Conservation (phyloP, 64 coral and sea anemone genomes). For the Montipora cactus region DNA sequence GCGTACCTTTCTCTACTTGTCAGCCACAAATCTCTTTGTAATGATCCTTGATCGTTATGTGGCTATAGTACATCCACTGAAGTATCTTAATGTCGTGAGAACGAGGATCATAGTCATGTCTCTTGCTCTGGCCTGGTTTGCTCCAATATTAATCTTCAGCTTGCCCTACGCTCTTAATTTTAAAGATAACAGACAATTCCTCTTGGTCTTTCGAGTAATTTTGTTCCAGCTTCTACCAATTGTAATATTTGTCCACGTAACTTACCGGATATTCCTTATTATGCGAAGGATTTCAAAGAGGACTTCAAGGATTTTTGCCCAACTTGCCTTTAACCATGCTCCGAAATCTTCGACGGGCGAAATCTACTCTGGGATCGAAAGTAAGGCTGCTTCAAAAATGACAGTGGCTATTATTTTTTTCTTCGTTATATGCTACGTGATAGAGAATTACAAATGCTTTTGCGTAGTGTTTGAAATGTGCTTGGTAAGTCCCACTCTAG, state of each 20-base stretch:
- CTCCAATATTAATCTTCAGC: neutral
- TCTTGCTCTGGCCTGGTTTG: neutral
- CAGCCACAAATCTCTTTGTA: slow-evolving; percentile 38
- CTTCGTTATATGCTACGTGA: slow-evolving; percentile 20
- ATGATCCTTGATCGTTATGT: slow-evolving; percentile 50
- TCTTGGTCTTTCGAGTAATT: neutral
- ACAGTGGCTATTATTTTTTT: slow-evolving; percentile 37
- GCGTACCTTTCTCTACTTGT: slow-evolving; percentile 29
- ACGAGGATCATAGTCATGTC: neutral
- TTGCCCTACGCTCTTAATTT: neutral
- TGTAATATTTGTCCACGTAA: neutral
- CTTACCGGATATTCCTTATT: slow-evolving; percentile 17
- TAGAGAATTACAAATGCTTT: slow-evolving; percentile 44
- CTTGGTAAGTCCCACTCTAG: neutral
- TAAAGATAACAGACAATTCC: neutral
- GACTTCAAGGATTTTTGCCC: slow-evolving; percentile 33
- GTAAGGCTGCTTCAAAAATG: slow-evolving; percentile 35
- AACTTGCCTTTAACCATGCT: slow-evolving; percentile 34
- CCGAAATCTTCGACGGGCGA: neutral
- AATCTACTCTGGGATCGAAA: neutral
- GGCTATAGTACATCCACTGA: slow-evolving; percentile 27
- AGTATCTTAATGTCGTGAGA: neutral
- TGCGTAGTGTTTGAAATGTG: slow-evolving; percentile 18
- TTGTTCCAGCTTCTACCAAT: neutral
- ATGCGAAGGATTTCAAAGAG: slow-evolving; percentile 47